A percentile compares a stretch with the other conserved stretches of the same genome.
These are phyloP conservation scores for Hyalella azteca DNA, from an alignment of 2,888 invertebrate genomes.

Conservation along the genomic window DNA sequence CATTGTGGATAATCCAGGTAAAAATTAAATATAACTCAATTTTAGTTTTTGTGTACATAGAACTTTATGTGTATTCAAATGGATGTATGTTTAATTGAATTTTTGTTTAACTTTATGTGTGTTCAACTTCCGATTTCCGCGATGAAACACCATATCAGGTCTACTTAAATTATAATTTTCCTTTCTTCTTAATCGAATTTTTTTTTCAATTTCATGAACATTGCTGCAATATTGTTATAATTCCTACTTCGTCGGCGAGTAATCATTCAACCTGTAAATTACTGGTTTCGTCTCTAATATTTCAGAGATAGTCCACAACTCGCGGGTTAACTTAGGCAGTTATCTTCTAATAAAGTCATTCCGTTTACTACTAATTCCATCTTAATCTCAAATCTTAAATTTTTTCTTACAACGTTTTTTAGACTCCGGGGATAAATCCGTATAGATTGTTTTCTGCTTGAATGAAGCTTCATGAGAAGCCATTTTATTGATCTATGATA, in stretches of 20 bases:
- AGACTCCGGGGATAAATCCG: background rate
- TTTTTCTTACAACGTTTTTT: background rate
- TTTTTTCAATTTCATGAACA: constrained; percentile 22
- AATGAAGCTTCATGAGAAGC: background rate
- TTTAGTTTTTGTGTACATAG: background rate
- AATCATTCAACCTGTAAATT: background rate
- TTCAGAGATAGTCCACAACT: background rate
- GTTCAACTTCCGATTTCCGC: background rate
- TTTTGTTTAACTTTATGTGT: background rate
- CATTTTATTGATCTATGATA: constrained; percentile 3
- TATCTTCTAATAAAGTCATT: background rate
- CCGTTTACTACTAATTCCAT: background rate
- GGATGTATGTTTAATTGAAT: background rate
- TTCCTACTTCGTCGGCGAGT: background rate
- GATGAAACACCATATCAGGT: background rate
- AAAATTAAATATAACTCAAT: too few species aligned
- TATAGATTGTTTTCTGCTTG: background rate
- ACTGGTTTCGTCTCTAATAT: background rate
- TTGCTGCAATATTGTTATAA: background rate
- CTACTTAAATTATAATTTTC: background rate
- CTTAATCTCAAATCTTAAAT: background rate
- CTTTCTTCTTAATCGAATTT: background rate
- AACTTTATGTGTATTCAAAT: background rate
- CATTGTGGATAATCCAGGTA: too few species aligned
- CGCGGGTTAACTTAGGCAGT: background rate